These are phyloP conservation scores for Catagonus wagneri DNA, from an alignment of 2,113 vertebrate species.

Conservation along the genomic window DNA sequence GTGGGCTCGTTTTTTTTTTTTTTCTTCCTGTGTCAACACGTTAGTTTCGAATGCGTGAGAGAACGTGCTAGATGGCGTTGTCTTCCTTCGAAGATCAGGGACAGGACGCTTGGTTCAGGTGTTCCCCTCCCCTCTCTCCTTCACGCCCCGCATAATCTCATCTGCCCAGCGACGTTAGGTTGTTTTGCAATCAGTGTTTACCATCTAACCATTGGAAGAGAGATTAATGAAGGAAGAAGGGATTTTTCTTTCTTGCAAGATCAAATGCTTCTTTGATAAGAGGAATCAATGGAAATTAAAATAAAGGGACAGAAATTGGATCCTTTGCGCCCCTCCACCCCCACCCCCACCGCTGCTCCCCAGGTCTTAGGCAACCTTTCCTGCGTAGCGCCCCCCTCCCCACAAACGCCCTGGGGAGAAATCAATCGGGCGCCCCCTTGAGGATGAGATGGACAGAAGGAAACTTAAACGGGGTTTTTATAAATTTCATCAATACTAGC, in stretches of 20 bases:
- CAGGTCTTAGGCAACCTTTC: not conserved
- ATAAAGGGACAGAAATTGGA: not conserved
- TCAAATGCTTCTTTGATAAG: conserved; percentile 55
- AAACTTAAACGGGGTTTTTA: conserved; percentile 81
- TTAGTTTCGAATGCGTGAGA: conserved; percentile 77
- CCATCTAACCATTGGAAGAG: conserved; percentile 47
- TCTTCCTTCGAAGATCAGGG: conserved; percentile 62
- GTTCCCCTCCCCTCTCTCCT: not conserved
- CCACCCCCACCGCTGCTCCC: not conserved
- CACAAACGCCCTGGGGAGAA: conserved; percentile 62
- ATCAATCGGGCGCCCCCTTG: conserved; percentile 56
- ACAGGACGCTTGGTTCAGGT: conserved; percentile 27
- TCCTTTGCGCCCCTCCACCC: not conserved
- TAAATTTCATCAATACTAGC: conserved; percentile 83
- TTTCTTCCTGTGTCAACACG: conserved; percentile 70
- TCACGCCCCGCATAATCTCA: not conserved
- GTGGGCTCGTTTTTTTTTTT: conserved; percentile 78
- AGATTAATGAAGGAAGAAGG: conserved; percentile 71
- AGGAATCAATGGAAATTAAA: conserved; percentile 43
- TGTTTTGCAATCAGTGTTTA: conserved; percentile 65
- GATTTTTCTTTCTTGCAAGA: conserved; percentile 38
- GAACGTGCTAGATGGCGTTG: conserved; percentile 68
- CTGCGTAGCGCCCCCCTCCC: not conserved
- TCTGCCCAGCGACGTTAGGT: not conserved
- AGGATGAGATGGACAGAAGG: conserved; percentile 70